These are phyloP conservation scores for Nyctibius bracteatus DNA, from an alignment of 2,113 vertebrate genomes.

Conservation along the genomic window DNA sequence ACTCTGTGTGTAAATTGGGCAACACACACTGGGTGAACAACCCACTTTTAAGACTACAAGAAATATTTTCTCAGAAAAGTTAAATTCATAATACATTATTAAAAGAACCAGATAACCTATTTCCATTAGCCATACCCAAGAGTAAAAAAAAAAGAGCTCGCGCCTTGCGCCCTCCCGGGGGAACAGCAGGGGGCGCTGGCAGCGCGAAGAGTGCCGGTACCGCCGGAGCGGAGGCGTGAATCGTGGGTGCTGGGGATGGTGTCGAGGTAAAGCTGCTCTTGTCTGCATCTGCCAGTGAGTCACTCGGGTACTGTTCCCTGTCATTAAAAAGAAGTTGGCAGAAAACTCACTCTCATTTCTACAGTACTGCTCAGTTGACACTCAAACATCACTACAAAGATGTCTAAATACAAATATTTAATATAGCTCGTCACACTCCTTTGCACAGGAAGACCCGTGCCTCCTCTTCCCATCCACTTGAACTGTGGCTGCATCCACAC, in stretches of 20 bases:
- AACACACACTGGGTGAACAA: no score
- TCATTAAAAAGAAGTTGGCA: neutral
- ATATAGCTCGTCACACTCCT: neutral
- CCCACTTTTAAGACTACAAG: no score
- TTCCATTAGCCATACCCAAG: neutral
- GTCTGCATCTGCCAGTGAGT: neutral
- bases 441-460: neutral
- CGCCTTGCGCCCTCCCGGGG: rapidly evolving
- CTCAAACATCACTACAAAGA: neutral
- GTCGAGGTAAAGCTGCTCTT: neutral
- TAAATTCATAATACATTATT: neutral
- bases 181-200: neutral
- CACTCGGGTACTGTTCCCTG: neutral
- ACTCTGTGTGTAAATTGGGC: no score
- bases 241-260: neutral
- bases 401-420: neutral
- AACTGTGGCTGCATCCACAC: neutral
- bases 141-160: neutral
- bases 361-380: neutral
- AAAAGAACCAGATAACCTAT: neutral
- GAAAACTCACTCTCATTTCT: neutral
- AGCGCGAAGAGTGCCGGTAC: rapidly evolving
- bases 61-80: neutral
- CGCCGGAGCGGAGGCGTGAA: neutral
- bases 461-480: neutral